Evolutionary conservation across 2,113 vertebrate species (phyloP), one percentile per base, ranked within the genome.

Genomic region (Pomatostomus ruficeps): DNA sequence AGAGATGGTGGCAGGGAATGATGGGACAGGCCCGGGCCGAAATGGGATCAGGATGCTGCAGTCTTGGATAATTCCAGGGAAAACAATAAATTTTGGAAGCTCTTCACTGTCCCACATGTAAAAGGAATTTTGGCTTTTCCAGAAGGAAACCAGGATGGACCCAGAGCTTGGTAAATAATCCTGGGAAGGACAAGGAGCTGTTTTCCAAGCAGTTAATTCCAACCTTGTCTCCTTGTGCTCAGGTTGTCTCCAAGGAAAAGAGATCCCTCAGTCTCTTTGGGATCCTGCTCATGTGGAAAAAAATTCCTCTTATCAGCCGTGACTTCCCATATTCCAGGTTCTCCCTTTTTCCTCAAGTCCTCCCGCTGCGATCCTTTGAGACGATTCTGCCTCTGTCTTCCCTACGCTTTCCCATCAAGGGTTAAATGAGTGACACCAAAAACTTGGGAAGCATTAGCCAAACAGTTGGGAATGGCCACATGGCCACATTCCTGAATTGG

Each of bases 271-370:
- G 45, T 11, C 11, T 35, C 21, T 76, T 40, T 61, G 24, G 45
- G 10, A 6, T 45, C 7, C 25, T 40, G 28, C 9, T 28, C 3
- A 59, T 0, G 0, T 25, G 33, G 16, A 55, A 43, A 57, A 40
- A 55, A 10, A 28, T 3, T 57, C 33, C 35, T 45, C 16, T 74
- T 31, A 17, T 13, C 21, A 35, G 38, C 16, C 11, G 2, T 16
- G 19, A 20, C 42, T 85, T 61, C 45, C 61, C 24, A 9, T 40
- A 5, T 75, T 78, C 40, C 45, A 23, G 3, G 13, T 86, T 45
- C 6, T 40, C 45, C 24, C 15, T 14, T 10, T 33, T 79, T 45
- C 17, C 20, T 52, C 29, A 42, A 61, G 15, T 33, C 25, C 14
- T 83, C 10, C 15, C 0, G 0, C 18, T 14, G 6, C 33, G 43